Evolutionary conservation across 2,113 vertebrate genomes (phyloP).

Genomic region (Sturnira hondurensis): DNA sequence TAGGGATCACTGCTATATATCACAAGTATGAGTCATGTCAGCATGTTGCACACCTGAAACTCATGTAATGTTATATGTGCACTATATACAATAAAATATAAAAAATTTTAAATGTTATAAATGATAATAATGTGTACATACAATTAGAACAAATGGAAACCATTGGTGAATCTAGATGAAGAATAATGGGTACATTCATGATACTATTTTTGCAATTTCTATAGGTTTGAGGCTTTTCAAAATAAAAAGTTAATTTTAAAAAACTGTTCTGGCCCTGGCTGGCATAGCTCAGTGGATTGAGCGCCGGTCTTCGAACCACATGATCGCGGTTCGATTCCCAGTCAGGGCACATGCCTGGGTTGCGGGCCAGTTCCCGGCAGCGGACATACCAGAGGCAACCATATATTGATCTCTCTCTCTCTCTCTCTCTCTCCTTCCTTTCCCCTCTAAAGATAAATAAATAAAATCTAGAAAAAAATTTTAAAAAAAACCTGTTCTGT

Average conservation of each 20-base stretch:
- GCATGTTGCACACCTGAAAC: background rate
- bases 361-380: too few species aligned
- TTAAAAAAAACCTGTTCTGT: background rate
- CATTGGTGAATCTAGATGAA: background rate
- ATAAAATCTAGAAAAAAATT: too few species aligned
- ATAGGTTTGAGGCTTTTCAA: background rate
- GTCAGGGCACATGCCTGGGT: too few species aligned
- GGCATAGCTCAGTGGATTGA: too few species aligned
- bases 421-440: too few species aligned
- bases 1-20: background rate
- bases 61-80: background rate
- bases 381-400: too few species aligned
- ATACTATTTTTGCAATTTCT: background rate
- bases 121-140: background rate
- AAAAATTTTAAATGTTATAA: background rate
- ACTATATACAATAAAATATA: background rate
- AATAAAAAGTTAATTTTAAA: background rate
- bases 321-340: too few species aligned
- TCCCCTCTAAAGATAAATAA: too few species aligned
- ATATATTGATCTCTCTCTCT: too few species aligned
- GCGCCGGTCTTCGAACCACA: too few species aligned
- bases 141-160: background rate
- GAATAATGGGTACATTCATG: background rate
- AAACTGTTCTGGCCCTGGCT: background rate
- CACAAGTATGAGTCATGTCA: background rate